These are phyloP conservation scores for Dendrolimus houi DNA, from an alignment of 2,888 invertebrate species.

Conservation along the genomic window DNA sequence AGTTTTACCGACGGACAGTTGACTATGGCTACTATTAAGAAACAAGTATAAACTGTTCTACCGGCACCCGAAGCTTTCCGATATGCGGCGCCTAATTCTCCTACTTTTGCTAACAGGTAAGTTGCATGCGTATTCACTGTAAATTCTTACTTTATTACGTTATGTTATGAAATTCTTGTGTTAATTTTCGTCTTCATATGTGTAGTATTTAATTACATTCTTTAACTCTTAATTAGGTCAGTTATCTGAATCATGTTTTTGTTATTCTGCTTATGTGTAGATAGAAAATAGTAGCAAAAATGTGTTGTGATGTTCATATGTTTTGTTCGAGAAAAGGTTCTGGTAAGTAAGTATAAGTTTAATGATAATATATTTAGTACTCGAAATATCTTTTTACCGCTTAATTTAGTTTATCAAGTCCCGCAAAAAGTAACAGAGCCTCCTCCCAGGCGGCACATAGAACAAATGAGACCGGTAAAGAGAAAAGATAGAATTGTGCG, in stretches of 20 bases:
- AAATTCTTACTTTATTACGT: too few relatives aligned
- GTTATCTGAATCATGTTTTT: too few relatives aligned
- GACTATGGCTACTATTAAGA: conserved; percentile 42
- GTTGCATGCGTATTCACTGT: conserved; percentile 9
- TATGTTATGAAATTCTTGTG: too few relatives aligned
- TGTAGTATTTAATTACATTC: too few relatives aligned
- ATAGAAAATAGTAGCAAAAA: too few relatives aligned
- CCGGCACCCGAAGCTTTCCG: conserved; percentile 32
- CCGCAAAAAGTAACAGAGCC: conserved; percentile 46
- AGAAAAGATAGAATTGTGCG: conserved; percentile 48
- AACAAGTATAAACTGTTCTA: conserved; percentile 35
- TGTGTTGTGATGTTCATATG: too few relatives aligned
- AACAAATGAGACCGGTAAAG: conserved; percentile 44
- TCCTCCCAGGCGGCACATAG: conserved; percentile 33
- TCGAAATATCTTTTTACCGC: neutral
- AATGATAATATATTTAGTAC: too few relatives aligned
- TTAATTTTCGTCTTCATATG: too few relatives aligned
- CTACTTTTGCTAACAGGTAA: conserved; percentile 64
- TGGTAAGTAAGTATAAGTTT: too few relatives aligned
- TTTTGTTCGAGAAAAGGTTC: too few relatives aligned
- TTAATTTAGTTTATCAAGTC: conserved; percentile 21
- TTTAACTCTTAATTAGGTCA: too few relatives aligned
- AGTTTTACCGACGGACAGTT: conserved; percentile 35
- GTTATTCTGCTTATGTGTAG: too few relatives aligned
- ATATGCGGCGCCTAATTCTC: conserved; percentile 58